Percentiles rank a stretch among this genome's conserved stretches.
phyloP scores from a whole-genome alignment of 2,888 invertebrate species.

The Chalcis sispes region DNA sequence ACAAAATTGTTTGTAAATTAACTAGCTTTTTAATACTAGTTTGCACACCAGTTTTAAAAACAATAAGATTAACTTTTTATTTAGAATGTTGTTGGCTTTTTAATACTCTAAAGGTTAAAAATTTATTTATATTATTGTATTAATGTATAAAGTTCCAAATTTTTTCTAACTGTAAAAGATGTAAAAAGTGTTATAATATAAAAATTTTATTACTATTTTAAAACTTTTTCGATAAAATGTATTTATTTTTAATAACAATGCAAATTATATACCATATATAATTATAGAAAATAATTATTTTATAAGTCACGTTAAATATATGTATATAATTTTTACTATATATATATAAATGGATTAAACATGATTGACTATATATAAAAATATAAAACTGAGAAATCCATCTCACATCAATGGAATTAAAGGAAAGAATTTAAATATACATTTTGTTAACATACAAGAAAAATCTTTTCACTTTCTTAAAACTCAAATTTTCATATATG shows the following conservation, averaged over 20 bases:
- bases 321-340: conserved; percentile 31
- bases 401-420: conserved; percentile 37
- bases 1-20: too few species aligned
- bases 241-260: conserved; percentile 55
- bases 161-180: conserved; percentile 52
- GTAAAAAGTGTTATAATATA: conserved; percentile 56
- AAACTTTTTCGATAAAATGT: conserved; percentile 44
- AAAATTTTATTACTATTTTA: conserved; percentile 58
- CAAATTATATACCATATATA: conserved; percentile 47
- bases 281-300: conserved; percentile 49
- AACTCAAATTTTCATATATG: conserved; percentile 38
- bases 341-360: conserved; percentile 42
- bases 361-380: conserved; percentile 50
- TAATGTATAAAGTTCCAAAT: conserved; percentile 46
- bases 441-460: conserved; percentile 26
- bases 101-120: too few species aligned
- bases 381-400: conserved; percentile 52
- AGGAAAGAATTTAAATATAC: conserved; percentile 35
- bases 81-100: too few species aligned
- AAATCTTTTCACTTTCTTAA: conserved; percentile 27
- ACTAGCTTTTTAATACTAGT: too few species aligned
- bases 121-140: conserved; percentile 41
- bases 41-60: too few species aligned
- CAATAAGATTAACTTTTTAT: too few species aligned
- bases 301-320: conserved; percentile 22